Evolutionary conservation across 1,140 invertebrate species (phyloP).

Genomic region (Tetranychus urticae): DNA sequence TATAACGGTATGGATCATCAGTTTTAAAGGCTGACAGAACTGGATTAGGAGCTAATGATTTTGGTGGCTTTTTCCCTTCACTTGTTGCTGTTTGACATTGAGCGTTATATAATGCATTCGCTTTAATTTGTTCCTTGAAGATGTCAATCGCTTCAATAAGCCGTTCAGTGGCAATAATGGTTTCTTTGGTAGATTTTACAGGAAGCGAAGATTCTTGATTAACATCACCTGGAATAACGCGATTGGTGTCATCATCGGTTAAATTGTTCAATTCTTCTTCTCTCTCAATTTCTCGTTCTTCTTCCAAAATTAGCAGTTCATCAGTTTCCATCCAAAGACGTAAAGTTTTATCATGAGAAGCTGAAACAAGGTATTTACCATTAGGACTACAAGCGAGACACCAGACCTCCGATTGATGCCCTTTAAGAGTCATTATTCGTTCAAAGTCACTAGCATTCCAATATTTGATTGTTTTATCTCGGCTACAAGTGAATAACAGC

Average conservation of each 20-base stretch:
- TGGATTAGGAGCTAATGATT: conserved; percentile 28
- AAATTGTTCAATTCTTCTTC: conserved; percentile 7
- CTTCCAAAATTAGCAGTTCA: conserved; percentile 71
- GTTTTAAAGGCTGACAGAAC: conserved; percentile 53
- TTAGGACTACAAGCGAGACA: conserved; percentile 48
- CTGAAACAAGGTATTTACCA: conserved; percentile 50
- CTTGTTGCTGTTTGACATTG: conserved; percentile 16
- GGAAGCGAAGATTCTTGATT: conserved; percentile 48
- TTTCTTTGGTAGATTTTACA: conserved; percentile 66
- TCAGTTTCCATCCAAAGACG: conserved; percentile 62
- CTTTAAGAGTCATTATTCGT: conserved; percentile 66
- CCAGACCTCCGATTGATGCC: conserved; percentile 53
- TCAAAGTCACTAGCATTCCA: conserved; percentile 90
- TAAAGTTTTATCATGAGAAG: conserved; percentile 67
- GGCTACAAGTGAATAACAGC: conserved; percentile 73
- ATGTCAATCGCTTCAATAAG: conserved; percentile 65
- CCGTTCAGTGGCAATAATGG: conserved; percentile 70
- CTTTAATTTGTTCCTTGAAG: conserved; percentile 31
- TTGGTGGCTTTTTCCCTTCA: conserved; percentile 10
- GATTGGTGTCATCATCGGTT: conserved; percentile 3
- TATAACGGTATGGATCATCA: conserved; percentile 43
- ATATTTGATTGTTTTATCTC: conserved; percentile 78
- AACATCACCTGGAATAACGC: conserved; percentile 22
- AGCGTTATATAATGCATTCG: conserved; percentile 15
- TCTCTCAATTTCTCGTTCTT: conserved; percentile 47